phyloP scores from a whole-genome alignment of 2,797 vertebrate genomes.

The Typhlichthys eigenmanni region DNA sequence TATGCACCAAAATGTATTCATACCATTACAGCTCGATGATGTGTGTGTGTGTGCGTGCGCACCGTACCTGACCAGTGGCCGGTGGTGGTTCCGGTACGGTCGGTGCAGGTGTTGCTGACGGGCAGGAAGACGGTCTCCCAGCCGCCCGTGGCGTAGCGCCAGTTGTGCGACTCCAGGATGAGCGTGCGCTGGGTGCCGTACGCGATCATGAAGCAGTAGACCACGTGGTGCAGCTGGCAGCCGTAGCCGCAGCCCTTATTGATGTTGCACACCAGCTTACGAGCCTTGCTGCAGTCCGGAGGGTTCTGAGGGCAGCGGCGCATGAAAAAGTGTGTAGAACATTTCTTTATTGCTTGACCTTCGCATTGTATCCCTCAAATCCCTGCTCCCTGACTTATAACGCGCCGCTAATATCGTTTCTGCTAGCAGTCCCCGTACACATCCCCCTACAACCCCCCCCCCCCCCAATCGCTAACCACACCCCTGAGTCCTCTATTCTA shows the following conservation, averaged over 20 bases:
- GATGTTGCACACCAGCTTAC: conserved; percentile 98
- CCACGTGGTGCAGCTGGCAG: conserved; percentile 96
- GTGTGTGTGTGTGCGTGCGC: conserved; percentile 5
- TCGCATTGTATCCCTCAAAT: conserved; percentile 41
- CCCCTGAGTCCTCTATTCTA: neutral
- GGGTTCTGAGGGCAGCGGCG: conserved; percentile 82
- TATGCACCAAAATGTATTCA: neutral
- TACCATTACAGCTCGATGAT: conserved; percentile 19
- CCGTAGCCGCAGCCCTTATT: conserved; percentile 99
- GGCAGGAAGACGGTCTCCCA: conserved; percentile 97
- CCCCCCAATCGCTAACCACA: no score
- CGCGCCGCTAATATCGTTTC: conserved; percentile 53
- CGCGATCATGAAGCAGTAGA: conserved; percentile 99
- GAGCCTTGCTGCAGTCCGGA: conserved; percentile 94
- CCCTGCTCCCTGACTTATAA: conserved; percentile 52
- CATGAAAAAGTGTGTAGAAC: conserved; percentile 31
- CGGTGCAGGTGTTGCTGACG: conserved; percentile 92
- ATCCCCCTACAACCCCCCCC: neutral
- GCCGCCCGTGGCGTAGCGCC: conserved; percentile 94
- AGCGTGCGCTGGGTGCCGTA: conserved; percentile 94
- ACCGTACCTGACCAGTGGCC: conserved; percentile 95
- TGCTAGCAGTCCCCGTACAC: conserved; percentile 5
- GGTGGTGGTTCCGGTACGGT: conserved; percentile 86
- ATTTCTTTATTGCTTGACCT: conserved; percentile 59
- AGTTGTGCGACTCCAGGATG: conserved; percentile 96